phyloP scores from a whole-genome alignment of 2,888 invertebrate species.

The Perizoma affinitatum region DNA sequence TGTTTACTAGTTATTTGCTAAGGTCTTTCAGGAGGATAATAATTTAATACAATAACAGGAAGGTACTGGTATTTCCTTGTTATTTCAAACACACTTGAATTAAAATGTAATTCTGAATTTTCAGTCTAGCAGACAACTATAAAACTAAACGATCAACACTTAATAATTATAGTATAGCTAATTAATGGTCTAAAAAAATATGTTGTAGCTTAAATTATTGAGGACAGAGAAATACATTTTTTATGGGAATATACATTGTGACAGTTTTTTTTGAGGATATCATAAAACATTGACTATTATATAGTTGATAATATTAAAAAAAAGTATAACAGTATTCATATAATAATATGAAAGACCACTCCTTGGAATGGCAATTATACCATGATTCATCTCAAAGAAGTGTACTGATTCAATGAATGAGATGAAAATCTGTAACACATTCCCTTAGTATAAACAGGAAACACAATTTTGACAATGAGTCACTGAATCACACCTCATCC shows the following conservation, averaged over 20 bases:
- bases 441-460: slow-evolving; percentile 28
- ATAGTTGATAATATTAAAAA: not conserved
- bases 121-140: no score
- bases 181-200: no score
- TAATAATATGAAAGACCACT: not conserved
- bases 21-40: not conserved
- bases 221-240: no score
- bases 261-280: no score
- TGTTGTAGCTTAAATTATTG: no score
- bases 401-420: slow-evolving; percentile 12
- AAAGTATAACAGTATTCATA: not conserved
- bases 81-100: no score
- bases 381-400: slow-evolving; percentile 17
- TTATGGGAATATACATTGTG: no score
- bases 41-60: slow-evolving; percentile 8
- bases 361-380: not conserved
- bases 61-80: not conserved
- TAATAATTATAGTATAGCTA: no score
- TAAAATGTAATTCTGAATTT: no score
- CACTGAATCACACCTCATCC: slow-evolving; percentile 50
- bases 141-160: no score
- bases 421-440: slow-evolving; percentile 7
- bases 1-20: not conserved
- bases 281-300: no score
- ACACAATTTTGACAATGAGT: slow-evolving; percentile 22